Conservation (phyloP, 2,113 vertebrate species). For the Anolis carolinensis region DNA sequence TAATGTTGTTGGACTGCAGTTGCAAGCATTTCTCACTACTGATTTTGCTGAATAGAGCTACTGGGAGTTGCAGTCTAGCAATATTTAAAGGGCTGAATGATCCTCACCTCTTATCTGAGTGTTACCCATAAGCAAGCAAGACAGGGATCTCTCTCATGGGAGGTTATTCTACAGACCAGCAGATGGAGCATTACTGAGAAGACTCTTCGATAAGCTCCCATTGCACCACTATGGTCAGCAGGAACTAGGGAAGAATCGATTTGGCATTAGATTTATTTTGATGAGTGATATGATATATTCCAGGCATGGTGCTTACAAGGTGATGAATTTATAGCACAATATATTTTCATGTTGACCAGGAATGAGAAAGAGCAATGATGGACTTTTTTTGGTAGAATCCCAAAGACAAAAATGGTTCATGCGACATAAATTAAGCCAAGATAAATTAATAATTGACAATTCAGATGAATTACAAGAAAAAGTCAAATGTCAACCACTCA, state of each 20-base stretch:
- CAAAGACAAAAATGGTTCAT: neutral
- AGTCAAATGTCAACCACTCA: neutral
- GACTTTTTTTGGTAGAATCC: neutral
- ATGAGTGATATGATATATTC: slow-evolving; percentile 6
- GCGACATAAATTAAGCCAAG: neutral
- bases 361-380: slow-evolving; percentile 17
- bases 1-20: too few relatives aligned
- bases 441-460: neutral
- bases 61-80: too few relatives aligned
- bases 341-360: slow-evolving; percentile 17
- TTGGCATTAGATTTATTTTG: slow-evolving; percentile 33
- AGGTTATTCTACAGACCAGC: neutral
- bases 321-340: slow-evolving; percentile 1
- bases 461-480: neutral
- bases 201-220: too few relatives aligned
- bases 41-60: too few relatives aligned
- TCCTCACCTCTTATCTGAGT: too few relatives aligned
- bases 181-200: neutral
- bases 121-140: too few relatives aligned
- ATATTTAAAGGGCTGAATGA: too few relatives aligned
- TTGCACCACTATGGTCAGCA: neutral
- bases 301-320: neutral
- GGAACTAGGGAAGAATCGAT: neutral
- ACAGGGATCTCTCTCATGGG: neutral
- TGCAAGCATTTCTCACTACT: too few relatives aligned